Conservation (phyloP, 2,888 invertebrate species). For the Mimachlamys varia region DNA sequence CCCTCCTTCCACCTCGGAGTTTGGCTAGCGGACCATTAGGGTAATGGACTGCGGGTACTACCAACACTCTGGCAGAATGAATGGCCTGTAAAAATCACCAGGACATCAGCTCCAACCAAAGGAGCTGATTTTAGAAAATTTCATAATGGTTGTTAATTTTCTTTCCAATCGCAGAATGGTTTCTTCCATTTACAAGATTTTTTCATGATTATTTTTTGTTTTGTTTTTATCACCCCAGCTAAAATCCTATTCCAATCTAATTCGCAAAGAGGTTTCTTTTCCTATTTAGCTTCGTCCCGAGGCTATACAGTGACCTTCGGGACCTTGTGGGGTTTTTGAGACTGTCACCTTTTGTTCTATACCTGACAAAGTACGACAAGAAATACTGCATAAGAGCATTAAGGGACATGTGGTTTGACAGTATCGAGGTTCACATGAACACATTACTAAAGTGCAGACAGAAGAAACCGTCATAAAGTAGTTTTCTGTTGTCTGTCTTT, state of each 20-base stretch:
- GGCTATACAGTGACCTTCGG: no score
- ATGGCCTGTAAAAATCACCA: neutral
- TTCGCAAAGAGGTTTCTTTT: neutral
- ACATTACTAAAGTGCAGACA: no score
- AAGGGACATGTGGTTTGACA: no score
- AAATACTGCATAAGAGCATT: no score
- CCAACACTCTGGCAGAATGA: neutral
- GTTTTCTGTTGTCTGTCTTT: no score
- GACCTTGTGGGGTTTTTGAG: no score
- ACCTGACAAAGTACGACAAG: no score
- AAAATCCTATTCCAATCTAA: neutral
- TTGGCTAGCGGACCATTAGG: neutral
- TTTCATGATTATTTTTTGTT: neutral
- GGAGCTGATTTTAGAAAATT: neutral
- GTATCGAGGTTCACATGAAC: no score
- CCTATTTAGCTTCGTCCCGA: no score
- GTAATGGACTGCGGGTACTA: neutral
- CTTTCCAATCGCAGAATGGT: neutral
- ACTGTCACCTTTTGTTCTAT: no score
- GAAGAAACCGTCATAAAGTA: no score
- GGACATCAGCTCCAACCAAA: neutral
- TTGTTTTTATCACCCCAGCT: neutral
- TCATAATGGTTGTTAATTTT: conserved; percentile 8
- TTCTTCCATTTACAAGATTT: neutral
- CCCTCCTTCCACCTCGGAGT: neutral